Evolutionary conservation across 2,888 invertebrate genomes (phyloP), one percentile per base, ranked within the genome.

Genomic region (Dynastes grantii): DNA sequence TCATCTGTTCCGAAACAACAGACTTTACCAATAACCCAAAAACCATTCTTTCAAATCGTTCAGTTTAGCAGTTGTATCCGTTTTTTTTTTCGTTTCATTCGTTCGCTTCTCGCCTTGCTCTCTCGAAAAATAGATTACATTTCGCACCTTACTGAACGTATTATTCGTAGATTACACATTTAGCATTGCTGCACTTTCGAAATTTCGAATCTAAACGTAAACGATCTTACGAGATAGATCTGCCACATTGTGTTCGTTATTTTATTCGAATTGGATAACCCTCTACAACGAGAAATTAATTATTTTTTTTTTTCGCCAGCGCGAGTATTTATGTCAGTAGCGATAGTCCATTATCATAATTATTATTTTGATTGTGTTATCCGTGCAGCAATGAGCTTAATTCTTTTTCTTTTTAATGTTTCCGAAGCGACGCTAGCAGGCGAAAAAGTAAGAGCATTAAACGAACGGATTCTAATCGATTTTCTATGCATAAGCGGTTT

Each of bases 401-500:
- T 63, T n/a, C 27, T 32, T 5, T 32, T 9, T 45, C 45, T 45
- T 45, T 22, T 45, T 45, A 45, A 9, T 45, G 11, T 45, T 45
- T 45, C 11, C 45, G 45, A 45, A 45, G 45, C 45, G 45, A 45
- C 45, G 45, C 45, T 45, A 11, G 45, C 45, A 8, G 16, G 65
- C 29, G 49, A 68, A 68, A 68, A 68, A 68, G 68, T 68, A 68
- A 68, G 51, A 68, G 68, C 73, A 58, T 58, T 51, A 73, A 73
- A 73, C 37, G 22, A 73, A 73, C 73, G 40, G 55, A 32, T 73
- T 58, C 61, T 5, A 73, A 73, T 73, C 73, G 73, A 73, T 73
- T 73, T 73, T 58, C 73, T 40, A 58, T 73, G 73, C 73, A 58
- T 73, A 73, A 73, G 58, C 40, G 58, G 73, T 58, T 73, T 73